A percentile compares a stretch with the other conserved stretches of the same genome.
Conservation (phyloP, 1,140 invertebrate species). For the Panulirus ornatus region DNA sequence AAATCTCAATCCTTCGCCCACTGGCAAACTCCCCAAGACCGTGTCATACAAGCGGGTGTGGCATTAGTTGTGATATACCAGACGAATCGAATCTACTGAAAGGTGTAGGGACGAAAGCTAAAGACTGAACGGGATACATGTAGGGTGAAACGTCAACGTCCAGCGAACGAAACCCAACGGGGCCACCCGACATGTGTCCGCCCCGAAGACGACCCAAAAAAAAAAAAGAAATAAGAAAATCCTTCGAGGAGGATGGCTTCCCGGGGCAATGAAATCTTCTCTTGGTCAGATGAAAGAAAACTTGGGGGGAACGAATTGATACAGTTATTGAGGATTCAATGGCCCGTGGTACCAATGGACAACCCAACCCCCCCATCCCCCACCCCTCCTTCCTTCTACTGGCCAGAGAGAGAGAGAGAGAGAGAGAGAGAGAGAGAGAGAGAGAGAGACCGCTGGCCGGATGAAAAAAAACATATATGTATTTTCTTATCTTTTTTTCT, state of each 20-base stretch:
- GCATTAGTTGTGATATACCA: no score
- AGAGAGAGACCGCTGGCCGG: no score
- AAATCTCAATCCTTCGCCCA: no score
- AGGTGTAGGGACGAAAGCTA: no score
- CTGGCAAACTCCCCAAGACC: no score
- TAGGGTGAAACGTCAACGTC: neutral
- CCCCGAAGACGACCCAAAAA: slow-evolving; percentile 1
- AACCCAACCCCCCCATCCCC: no score
- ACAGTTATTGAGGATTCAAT: slow-evolving; percentile 73
- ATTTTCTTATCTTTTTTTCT: slow-evolving; percentile 60
- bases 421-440: slow-evolving; percentile 3
- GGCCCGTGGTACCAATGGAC: slow-evolving; percentile 46
- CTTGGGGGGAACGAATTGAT: slow-evolving; percentile 72
- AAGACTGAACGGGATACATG: no score
- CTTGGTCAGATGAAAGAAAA: slow-evolving; percentile 73
- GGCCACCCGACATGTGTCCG: slow-evolving; percentile 32
- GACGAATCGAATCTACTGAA: no score
- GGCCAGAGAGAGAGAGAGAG: neutral
- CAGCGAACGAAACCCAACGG: slow-evolving; percentile 21
- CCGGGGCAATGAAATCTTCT: slow-evolving; percentile 66
- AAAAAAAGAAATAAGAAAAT: slow-evolving; percentile 1
- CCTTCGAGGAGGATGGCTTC: slow-evolving; percentile 36
- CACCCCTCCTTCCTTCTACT: neutral
- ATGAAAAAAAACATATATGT: slow-evolving; percentile 55
- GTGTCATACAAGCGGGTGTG: no score